Evolutionary conservation across 1,140 invertebrate species (phyloP).

Genomic region (Psilanteris sp.): DNA sequence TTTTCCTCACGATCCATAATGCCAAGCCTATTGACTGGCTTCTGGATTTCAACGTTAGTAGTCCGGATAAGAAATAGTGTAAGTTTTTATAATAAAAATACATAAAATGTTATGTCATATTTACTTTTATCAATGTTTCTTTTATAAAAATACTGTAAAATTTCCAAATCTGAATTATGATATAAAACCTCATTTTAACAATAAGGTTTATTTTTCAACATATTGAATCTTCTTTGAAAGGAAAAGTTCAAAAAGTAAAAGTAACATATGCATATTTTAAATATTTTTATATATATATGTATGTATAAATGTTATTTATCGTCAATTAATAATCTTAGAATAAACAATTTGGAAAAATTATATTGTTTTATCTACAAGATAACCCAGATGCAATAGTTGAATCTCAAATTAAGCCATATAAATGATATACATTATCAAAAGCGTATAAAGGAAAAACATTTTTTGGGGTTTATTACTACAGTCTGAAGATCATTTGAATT

Average conservation of each 20-base stretch:
- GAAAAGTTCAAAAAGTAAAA: conserved; percentile 98
- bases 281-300: too few species aligned
- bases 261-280: too few species aligned
- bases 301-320: conserved; percentile 28
- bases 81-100: conserved; percentile 74
- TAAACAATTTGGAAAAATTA: conserved; percentile 94
- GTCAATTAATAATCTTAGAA: conserved; percentile 82
- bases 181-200: too few species aligned
- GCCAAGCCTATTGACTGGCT: conserved; percentile 99
- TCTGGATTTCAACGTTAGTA: conserved; percentile 94
- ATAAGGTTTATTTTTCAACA: conserved; percentile 97
- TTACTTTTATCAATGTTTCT: too few species aligned
- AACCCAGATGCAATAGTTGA: conserved; percentile 88
- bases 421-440: conserved; percentile 88
- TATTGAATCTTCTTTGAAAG: conserved; percentile 95
- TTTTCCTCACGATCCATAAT: conserved; percentile 96
- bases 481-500: conserved; percentile 89
- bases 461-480: conserved; percentile 96
- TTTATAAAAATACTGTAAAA: conserved; percentile 91
- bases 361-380: conserved; percentile 89
- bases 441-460: conserved; percentile 94
- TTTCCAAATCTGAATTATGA: conserved; percentile 89
- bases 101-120: too few species aligned
- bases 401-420: conserved; percentile 91
- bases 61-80: conserved; percentile 90